Percentiles rank a stretch among this genome's conserved stretches.
phyloP scores from a whole-genome alignment of 2,797 vertebrate species.

The Platyrinchus mystaceus region DNA sequence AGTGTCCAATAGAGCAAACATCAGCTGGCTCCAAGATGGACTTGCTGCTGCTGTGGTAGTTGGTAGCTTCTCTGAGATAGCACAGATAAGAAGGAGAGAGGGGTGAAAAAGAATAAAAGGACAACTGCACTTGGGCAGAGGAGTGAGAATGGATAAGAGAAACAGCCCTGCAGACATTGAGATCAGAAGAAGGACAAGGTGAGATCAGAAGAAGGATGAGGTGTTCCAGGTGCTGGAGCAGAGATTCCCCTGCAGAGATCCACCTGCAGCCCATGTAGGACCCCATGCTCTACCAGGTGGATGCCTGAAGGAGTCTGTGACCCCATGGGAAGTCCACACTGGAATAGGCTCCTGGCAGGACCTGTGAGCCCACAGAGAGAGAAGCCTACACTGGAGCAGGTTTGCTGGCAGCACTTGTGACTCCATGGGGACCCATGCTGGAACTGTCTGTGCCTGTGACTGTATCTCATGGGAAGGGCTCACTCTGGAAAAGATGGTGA shows the following conservation, averaged over 20 bases:
- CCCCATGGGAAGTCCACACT: accelerated
- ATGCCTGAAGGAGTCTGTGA: neutral
- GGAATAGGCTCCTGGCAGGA: neutral
- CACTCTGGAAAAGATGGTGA: neutral
- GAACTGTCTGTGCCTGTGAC: neutral
- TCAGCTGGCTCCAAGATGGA: neutral
- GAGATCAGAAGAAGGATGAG: no score
- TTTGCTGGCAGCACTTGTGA: neutral
- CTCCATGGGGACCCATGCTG: accelerated
- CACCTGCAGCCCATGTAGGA: neutral
- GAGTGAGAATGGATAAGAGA: neutral
- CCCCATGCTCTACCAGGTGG: accelerated
- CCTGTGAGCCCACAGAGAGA: accelerated
- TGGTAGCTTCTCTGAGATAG: accelerated
- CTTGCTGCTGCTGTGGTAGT: accelerated
- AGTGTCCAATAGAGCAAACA: neutral
- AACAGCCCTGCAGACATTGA: neutral
- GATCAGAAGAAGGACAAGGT: neutral
- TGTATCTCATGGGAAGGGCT: neutral
- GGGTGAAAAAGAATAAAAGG: neutral
- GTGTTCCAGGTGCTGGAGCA: no score
- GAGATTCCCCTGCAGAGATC: neutral
- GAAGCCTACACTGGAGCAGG: neutral
- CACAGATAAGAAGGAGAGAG: no score
- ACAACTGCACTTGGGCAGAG: neutral